Evolutionary conservation across 2,888 invertebrate genomes (phyloP), one percentile per base, ranked within the genome.

Genomic region (Lysandra bellargus): DNA sequence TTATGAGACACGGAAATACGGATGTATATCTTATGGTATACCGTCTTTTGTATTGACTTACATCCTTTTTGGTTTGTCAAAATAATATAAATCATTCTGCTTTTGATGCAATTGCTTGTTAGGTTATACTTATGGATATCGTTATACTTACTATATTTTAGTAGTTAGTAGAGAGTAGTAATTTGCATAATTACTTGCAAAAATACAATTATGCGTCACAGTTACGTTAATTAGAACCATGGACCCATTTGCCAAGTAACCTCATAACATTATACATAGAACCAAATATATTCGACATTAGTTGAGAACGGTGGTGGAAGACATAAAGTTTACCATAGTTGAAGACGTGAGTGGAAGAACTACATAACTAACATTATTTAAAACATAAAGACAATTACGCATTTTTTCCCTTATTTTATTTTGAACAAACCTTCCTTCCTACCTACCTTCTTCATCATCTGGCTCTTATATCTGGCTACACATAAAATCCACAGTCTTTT

Each of bases 1-100:
- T 69, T 37, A 69, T 69, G 69, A 69, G 69, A 69, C 69, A 69
- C 69, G 69, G 69, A 37, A 33, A 69, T 69, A 17, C 69, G 33
- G 17, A 69, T 37, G 14, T 69, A 69, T 40, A 61, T 78, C 12
- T 69, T 37, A 69, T 69, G 33, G 69, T 37, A 4, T 69, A 33
- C 0, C 33, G 2, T 69, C 4, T 33, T 37, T 3, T 64, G 9
- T 64, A 30, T 12, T 33, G 4, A 30, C 7, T 23, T 30, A 12
- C 3, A 17, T 17, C 57, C 17, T 30, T 5, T 61, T n/a, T 23
- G 6, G 30, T 9, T 30, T 30, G 30, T 61, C 60, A n/a, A 61
- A n/a, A n/a, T 61, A 61, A 61, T 30, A 64, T 30, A 64, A 57
- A 57, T 17, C 57, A 57, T 53, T 14, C 14, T 12, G 53, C 12